Base-by-base conservation (phyloP, 2,797 vertebrate genomes). In the Characodon lateralis region DNA sequence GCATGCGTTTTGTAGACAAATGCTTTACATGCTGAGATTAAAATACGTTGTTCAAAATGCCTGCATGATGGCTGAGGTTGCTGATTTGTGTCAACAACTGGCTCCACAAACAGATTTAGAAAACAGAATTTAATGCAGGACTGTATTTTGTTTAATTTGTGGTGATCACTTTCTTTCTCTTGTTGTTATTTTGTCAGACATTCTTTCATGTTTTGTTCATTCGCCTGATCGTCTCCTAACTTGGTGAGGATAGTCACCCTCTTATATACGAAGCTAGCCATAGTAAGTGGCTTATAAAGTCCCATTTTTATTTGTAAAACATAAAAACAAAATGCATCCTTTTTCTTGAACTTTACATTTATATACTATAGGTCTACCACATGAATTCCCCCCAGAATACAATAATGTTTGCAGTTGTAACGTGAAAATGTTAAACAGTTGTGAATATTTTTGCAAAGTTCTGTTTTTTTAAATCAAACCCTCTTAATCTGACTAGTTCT, bases 181-280 rank as follows among this genome's bases (percentile, higher is more conserved):
- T 76, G 77, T 79, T 88, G 48, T 82, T 82, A 56, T 35, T 78
- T 88, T 84, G 77, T 88, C 83, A 78, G 77, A 88, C 59, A 72
- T 83, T 92, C 72, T 87, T 91, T 56, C 63, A 66, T 41, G 13
- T 63, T 92, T 87, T 91, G 48, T 82, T 91, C 80, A 91, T 65
- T 84, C 78, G 58, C 46, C 31, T 82, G 72, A 80, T 51, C 59
- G 51, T 78, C 66, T 51, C 24, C 24, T 24, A 41, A 66, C 63
- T 41, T 12, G 8, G 18, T 66, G 35, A 66, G 10, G 10, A 13
- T 9, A 66, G 41, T 66, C 9, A 66, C 8, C 18, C 18, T 22
- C 39, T 66, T 66, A 22, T 5, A 12, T 18, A 48, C 9, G 14
- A 12, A 51, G 50, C 50, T 51, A 51, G 16, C 13, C 13, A 16